phyloP scores from a whole-genome alignment of 2,888 invertebrate species.

The Conchocele bisecta region DNA sequence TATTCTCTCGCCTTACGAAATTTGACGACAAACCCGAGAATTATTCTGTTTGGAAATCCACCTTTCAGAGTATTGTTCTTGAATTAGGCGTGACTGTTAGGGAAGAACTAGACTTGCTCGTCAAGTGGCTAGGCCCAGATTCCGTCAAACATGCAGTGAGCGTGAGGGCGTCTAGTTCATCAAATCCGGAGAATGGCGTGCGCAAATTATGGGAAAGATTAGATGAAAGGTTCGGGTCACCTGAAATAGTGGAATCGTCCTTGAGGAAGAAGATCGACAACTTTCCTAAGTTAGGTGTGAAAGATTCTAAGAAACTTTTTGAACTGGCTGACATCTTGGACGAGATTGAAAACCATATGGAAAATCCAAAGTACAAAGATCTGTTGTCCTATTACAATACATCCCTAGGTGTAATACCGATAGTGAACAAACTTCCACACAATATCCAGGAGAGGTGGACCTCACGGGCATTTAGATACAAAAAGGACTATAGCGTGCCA shows the following conservation, averaged over 20 bases:
- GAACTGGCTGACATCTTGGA: constrained; percentile 8
- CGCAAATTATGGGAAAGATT: background rate
- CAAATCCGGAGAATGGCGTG: background rate
- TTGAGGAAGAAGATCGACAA: background rate
- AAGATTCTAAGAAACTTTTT: constrained; percentile 7
- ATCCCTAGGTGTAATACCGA: constrained; percentile 11
- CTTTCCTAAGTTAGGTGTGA: constrained; percentile 1
- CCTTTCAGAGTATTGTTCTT: too few relatives aligned
- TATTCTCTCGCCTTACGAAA: too few relatives aligned
- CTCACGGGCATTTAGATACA: constrained; percentile 3
- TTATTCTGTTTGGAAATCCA: too few relatives aligned
- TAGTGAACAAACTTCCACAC: constrained; percentile 9
- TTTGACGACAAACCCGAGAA: too few relatives aligned
- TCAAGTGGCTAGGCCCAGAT: constrained; percentile 1
- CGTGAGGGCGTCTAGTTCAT: background rate
- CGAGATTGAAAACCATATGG: constrained; percentile 4
- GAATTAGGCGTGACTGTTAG: too few relatives aligned
- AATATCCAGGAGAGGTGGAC: constrained; percentile 21
- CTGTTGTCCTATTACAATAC: constrained; percentile 4
- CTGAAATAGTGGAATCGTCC: constrained; percentile 4
- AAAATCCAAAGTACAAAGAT: background rate
- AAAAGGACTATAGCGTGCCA: background rate
- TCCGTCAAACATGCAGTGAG: background rate
- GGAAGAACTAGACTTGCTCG: constrained; percentile 5
- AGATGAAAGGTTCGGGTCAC: constrained; percentile 4